These are phyloP conservation scores for Cylloceria caligata DNA, from an alignment of 2,888 invertebrate species.

Conservation along the genomic window DNA sequence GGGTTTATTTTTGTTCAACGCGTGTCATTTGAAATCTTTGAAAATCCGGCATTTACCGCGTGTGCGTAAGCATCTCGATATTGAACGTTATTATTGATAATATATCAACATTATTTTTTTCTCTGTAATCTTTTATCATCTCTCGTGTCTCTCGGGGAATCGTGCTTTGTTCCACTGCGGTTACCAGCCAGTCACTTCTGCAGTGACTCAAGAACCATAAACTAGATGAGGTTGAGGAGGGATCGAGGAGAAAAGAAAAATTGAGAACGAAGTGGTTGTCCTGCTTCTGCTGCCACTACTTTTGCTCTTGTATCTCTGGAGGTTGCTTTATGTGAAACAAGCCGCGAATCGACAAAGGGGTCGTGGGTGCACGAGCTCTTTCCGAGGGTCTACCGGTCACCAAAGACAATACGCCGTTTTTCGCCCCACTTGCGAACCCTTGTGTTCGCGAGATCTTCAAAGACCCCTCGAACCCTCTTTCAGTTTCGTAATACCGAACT, in stretches of 20 bases:
- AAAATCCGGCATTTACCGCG: not conserved
- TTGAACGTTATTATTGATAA: not conserved
- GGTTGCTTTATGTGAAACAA: conserved; percentile 17
- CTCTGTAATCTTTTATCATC: not conserved
- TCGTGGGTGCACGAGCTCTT: conserved; percentile 18
- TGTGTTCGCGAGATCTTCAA: conserved; percentile 6
- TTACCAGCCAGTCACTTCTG: not conserved
- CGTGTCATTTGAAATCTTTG: conserved; percentile 1
- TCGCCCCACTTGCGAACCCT: conserved; percentile 15
- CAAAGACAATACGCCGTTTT: conserved; percentile 41
- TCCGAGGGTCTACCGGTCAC: conserved; percentile 13
- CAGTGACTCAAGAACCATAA: conserved; percentile 4
- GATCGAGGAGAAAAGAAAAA: conserved; percentile 27
- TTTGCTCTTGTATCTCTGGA: conserved; percentile 10
- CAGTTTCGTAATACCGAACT: conserved; percentile 70
- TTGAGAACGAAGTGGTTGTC: conserved; percentile 8
- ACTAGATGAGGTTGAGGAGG: not conserved
- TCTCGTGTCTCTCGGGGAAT: conserved; percentile 2
- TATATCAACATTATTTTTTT: not conserved
- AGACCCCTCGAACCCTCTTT: conserved; percentile 68
- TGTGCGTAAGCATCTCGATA: not conserved
- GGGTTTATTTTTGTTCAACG: conserved; percentile 4
- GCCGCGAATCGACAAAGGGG: conserved; percentile 27
- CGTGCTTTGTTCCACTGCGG: not conserved
- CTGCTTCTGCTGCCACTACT: conserved; percentile 13